A percentile compares a stretch with the other conserved stretches of the same genome.
phyloP scores from a whole-genome alignment of 1,140 invertebrate species.

The Mizuhopecten yessoensis region DNA sequence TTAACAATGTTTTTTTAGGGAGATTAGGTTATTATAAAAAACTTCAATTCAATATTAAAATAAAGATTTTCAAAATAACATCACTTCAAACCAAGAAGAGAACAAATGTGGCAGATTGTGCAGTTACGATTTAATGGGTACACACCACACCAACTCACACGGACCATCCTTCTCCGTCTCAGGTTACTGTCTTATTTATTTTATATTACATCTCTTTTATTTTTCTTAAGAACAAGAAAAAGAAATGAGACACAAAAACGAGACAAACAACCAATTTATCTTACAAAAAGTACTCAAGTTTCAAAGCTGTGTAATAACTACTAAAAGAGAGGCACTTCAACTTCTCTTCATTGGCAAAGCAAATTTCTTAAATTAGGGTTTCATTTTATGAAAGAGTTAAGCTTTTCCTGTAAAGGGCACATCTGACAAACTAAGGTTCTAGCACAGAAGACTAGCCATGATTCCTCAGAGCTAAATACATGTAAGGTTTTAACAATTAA shows the following conservation, averaged over 20 bases:
- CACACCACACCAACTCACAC: conserved; percentile 21
- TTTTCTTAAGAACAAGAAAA: conserved; percentile 16
- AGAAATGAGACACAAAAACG: neutral
- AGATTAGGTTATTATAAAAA: neutral
- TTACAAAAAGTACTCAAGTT: too few relatives aligned
- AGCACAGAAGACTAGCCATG: conserved; percentile 12
- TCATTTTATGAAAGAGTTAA: neutral
- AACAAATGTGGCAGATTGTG: neutral
- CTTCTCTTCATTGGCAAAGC: neutral
- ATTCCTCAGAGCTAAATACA: neutral
- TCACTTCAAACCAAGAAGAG: conserved; percentile 11
- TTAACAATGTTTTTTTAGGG: neutral
- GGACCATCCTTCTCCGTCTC: neutral
- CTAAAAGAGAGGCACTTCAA: too few relatives aligned
- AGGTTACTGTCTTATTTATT: neutral
- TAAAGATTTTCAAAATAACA: neutral
- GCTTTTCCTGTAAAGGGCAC: neutral
- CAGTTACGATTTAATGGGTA: neutral
- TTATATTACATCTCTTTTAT: neutral
- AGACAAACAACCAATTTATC: too few relatives aligned
- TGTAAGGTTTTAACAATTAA: neutral
- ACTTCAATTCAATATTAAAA: neutral
- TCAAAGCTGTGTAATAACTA: too few relatives aligned
- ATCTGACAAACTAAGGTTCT: neutral
- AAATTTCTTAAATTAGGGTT: neutral